These are phyloP conservation scores for Watsonalla cultraria DNA, from an alignment of 2,888 invertebrate genomes.

Conservation along the genomic window DNA sequence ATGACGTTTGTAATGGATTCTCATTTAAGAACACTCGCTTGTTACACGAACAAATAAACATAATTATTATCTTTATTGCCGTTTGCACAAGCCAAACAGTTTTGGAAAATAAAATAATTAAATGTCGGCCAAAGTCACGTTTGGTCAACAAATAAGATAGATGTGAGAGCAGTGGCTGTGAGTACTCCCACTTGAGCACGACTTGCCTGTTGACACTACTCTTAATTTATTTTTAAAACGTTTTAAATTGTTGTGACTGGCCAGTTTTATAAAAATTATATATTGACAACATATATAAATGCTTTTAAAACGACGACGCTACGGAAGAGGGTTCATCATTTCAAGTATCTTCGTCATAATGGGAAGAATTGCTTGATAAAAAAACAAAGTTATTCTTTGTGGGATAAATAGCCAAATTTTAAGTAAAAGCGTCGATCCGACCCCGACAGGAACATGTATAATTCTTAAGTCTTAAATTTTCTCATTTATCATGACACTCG, in stretches of 20 bases:
- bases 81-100: background rate
- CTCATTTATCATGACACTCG: no score
- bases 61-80: slow-evolving; percentile 1
- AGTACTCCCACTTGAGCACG: slow-evolving; percentile 54
- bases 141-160: slow-evolving; percentile 30
- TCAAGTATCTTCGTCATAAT: no score
- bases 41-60: slow-evolving; percentile 4
- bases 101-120: slow-evolving; percentile 4
- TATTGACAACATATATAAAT: slow-evolving; percentile 1
- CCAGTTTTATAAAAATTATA: slow-evolving; percentile 7
- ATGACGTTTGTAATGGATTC: background rate
- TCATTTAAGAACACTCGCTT: background rate
- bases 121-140: slow-evolving; percentile 43
- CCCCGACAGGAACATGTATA: no score
- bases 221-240: slow-evolving; percentile 62
- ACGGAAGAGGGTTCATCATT: no score
- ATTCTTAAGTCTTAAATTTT: no score
- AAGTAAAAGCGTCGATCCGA: no score
- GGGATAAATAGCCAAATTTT: no score
- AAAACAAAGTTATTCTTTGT: no score
- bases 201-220: slow-evolving; percentile 34
- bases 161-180: slow-evolving; percentile 35
- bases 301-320: no score
- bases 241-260: slow-evolving; percentile 24
- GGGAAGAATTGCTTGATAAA: no score